phyloP scores from a whole-genome alignment of 2,113 vertebrate genomes.

The Engystomops pustulosus region DNA sequence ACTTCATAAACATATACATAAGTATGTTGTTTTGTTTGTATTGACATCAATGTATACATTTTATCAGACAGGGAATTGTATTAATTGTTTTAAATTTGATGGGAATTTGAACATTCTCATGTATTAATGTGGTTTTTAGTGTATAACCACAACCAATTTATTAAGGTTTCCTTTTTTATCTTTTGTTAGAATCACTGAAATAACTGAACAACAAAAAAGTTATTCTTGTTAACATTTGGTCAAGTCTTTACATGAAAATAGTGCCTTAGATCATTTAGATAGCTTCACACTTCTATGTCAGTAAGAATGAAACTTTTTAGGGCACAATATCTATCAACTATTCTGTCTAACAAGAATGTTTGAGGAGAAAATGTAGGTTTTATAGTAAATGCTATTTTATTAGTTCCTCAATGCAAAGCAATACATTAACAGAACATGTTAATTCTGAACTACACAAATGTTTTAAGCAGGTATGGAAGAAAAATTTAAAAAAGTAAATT shows the following conservation, averaged over 20 bases:
- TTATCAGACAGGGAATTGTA: no score
- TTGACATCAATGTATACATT: no score
- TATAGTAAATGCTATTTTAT: background rate
- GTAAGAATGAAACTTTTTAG: conserved; percentile 7
- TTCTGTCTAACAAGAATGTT: no score
- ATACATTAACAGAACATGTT: no score
- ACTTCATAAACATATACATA: no score
- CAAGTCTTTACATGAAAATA: conserved; percentile 9
- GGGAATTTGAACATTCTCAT: background rate
- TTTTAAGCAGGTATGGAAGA: no score
- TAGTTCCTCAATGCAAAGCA: background rate
- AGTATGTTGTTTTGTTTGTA: no score
- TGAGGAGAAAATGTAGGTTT: background rate
- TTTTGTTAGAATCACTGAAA: background rate
- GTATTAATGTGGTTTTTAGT: background rate
- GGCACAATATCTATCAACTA: background rate
- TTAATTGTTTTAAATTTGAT: background rate
- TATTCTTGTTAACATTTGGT: conserved; percentile 7
- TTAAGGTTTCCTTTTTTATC: background rate
- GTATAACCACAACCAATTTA: background rate
- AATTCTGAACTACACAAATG: no score
- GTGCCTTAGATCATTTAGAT: background rate
- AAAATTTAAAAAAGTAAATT: no score
- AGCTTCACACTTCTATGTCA: background rate
- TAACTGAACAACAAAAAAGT: no score